phyloP scores from a whole-genome alignment of 2,797 vertebrate species.

The Hemitrygon akajei region DNA sequence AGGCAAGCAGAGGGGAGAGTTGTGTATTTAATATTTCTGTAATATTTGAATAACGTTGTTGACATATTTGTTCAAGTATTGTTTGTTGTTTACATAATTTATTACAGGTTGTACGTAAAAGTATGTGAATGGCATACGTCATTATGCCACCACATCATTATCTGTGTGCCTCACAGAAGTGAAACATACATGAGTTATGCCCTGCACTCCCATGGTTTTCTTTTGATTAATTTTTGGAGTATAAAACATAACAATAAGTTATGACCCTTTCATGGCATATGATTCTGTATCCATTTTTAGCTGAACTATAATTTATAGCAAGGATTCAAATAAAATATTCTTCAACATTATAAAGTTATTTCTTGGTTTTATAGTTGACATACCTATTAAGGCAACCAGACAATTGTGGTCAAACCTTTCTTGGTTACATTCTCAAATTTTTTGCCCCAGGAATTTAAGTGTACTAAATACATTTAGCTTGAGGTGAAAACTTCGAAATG shows the following conservation, averaged over 20 bases:
- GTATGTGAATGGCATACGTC: no score
- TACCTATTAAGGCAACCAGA: not conserved
- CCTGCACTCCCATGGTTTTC: no score
- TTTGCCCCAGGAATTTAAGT: not conserved
- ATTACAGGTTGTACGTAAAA: no score
- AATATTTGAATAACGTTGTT: no score
- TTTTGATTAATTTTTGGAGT: no score
- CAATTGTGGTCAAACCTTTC: not conserved
- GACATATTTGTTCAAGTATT: no score
- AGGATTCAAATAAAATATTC: not conserved
- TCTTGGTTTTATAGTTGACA: not conserved
- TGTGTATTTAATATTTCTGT: no score
- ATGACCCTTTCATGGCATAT: not conserved
- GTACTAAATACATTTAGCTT: not conserved
- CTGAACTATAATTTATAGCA: not conserved
- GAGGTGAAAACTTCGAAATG: not conserved
- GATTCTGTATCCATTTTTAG: not conserved
- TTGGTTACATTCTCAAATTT: not conserved
- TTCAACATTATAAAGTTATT: not conserved
- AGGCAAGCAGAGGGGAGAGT: no score
- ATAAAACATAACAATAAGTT: not conserved
- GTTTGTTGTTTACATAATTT: no score
- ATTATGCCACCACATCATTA: no score
- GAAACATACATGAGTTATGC: no score
- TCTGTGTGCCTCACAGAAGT: no score